Conservation (phyloP, 2,113 vertebrate genomes). For the Eublepharis macularius region DNA sequence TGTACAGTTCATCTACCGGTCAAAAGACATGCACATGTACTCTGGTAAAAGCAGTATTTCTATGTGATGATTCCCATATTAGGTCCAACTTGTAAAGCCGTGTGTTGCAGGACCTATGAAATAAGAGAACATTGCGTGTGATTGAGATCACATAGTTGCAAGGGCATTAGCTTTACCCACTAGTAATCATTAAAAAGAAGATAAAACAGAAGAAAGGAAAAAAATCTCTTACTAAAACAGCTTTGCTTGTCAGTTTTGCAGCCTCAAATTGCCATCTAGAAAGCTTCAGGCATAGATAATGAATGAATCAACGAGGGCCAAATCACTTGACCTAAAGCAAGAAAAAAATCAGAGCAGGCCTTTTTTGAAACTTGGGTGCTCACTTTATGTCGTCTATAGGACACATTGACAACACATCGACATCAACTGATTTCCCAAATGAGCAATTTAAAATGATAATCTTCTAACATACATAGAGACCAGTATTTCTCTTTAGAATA, state of each 20-base stretch:
- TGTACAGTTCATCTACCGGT: constrained; percentile 2
- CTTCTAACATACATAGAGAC: constrained; percentile 20
- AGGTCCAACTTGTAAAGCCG: background rate
- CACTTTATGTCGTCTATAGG: constrained; percentile 45
- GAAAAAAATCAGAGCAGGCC: constrained; percentile 50
- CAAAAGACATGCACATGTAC: constrained; percentile 16
- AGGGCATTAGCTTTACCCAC: background rate
- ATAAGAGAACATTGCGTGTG: constrained; percentile 44
- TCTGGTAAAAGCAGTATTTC: background rate
- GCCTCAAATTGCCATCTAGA: constrained; percentile 63
- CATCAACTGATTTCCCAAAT: constrained; percentile 58
- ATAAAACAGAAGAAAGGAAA: constrained; percentile 59
- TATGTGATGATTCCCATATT: background rate
- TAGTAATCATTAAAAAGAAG: constrained; percentile 39
- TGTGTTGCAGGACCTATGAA: constrained; percentile 27
- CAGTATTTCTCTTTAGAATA: background rate
- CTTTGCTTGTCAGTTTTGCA: constrained; percentile 57
- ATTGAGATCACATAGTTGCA: background rate
- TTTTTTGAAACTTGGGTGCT: constrained; percentile 44
- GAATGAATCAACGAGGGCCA: constrained; percentile 65
- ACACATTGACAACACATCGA: constrained; percentile 34
- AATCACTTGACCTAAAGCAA: constrained; percentile 65
- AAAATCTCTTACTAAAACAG: constrained; percentile 38
- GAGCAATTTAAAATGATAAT: constrained; percentile 34
- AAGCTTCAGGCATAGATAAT: constrained; percentile 60